Conservation (phyloP, 1,140 invertebrate genomes). For the Ephestia elutella region DNA sequence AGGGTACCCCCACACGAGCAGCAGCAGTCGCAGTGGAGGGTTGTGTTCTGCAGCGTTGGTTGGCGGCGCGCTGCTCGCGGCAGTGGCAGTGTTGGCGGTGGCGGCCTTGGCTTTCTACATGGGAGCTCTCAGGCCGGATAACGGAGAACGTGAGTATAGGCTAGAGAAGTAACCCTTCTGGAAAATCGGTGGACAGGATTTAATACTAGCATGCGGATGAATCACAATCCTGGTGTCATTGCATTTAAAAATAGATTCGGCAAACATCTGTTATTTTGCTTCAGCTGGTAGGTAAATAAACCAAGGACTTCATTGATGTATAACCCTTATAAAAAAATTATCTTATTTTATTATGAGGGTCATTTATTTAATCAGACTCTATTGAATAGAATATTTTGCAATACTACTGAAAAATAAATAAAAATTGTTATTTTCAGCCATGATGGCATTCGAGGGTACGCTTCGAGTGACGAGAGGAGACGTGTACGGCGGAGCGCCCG, state of each 20-base stretch:
- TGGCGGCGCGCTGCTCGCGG: slow-evolving; percentile 79
- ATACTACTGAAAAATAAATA: not conserved
- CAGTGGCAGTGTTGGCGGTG: slow-evolving; percentile 82
- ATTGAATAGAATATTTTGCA: not conserved
- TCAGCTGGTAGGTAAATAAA: too few species aligned
- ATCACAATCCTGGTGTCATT: too few species aligned
- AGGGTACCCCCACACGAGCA: slow-evolving; percentile 43
- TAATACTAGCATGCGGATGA: too few species aligned
- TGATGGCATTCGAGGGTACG: slow-evolving; percentile 80
- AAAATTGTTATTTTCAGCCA: slow-evolving; percentile 68
- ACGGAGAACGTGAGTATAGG: slow-evolving; percentile 63
- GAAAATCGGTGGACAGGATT: too few species aligned
- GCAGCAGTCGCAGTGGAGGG: slow-evolving; percentile 39
- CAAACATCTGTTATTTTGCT: too few species aligned
- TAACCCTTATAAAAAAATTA: too few species aligned
- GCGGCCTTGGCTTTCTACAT: slow-evolving; percentile 85
- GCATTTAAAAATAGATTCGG: too few species aligned
- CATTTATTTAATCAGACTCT: slow-evolving; percentile 8
- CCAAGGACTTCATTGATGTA: too few species aligned
- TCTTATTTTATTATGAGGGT: too few species aligned
- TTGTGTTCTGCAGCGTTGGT: slow-evolving; percentile 79
- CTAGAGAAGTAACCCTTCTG: not conserved
- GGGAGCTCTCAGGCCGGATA: slow-evolving; percentile 76
- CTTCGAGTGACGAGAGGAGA: slow-evolving; percentile 81
- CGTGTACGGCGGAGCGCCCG: slow-evolving; percentile 71